These are phyloP conservation scores for Rhynchotus rufescens DNA, from an alignment of 2,797 vertebrate species.

Conservation along the genomic window DNA sequence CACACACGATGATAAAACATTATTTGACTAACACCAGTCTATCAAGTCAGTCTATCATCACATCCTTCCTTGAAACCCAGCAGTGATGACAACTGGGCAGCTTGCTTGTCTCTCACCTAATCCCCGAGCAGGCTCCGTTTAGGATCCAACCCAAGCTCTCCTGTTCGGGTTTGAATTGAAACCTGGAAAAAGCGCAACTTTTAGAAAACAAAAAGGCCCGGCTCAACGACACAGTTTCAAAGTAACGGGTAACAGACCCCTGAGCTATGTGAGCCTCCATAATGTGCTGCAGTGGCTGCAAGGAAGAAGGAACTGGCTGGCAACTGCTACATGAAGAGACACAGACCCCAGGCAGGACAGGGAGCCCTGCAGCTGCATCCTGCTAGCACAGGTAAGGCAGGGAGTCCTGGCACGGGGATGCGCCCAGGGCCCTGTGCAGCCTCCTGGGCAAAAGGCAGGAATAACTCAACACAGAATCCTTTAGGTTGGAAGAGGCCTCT, in stretches of 20 bases:
- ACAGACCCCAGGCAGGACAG: background rate
- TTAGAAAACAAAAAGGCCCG: background rate
- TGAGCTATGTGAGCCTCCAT: background rate
- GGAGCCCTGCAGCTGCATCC: too few relatives aligned
- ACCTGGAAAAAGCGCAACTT: background rate
- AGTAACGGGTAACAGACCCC: background rate
- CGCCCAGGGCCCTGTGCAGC: background rate
- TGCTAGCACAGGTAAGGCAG: background rate
- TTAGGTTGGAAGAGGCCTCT: too few relatives aligned
- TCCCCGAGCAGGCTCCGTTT: background rate
- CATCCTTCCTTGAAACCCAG: background rate
- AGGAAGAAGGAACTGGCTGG: background rate
- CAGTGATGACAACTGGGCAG: background rate
- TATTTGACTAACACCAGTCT: background rate
- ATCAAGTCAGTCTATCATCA: background rate
- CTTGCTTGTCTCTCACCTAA: background rate
- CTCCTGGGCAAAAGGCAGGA: background rate
- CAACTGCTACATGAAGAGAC: background rate
- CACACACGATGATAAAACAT: fast-evolving
- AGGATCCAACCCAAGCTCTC: background rate
- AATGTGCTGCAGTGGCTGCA: background rate
- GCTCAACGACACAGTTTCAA: background rate
- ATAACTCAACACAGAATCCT: too few relatives aligned
- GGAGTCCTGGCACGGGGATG: background rate
- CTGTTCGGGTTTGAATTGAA: background rate